Conservation (phyloP, 2,888 invertebrate genomes). For the Drosophila yooni region DNA sequence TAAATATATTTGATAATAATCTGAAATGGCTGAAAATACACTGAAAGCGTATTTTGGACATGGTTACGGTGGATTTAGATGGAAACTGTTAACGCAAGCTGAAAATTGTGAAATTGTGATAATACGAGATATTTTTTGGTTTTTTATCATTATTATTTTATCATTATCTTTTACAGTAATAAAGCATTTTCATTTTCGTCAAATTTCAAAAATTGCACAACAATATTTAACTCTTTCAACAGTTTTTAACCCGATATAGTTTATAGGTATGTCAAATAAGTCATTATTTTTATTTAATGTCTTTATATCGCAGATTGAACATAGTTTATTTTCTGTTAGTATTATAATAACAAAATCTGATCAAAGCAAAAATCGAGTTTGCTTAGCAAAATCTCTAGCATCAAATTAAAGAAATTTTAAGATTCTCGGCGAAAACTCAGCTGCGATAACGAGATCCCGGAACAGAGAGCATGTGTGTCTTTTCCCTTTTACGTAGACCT, state of each 20-base stretch:
- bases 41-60: neutral
- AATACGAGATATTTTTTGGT: neutral
- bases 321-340: neutral
- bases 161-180: neutral
- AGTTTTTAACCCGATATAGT: neutral
- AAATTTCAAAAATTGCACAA: fast-evolving
- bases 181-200: neutral
- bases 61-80: neutral
- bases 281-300: neutral
- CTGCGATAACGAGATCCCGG: slow-evolving; percentile 10
- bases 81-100: neutral
- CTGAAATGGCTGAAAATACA: neutral
- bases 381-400: slow-evolving; percentile 34
- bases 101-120: neutral
- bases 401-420: slow-evolving; percentile 21
- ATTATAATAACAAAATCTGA: neutral
- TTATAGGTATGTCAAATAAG: neutral
- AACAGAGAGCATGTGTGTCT: slow-evolving; percentile 84
- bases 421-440: slow-evolving; percentile 3
- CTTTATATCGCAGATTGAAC: neutral
- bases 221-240: neutral
- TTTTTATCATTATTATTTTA: neutral
- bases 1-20: neutral
- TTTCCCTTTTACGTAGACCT: slow-evolving; percentile 85
- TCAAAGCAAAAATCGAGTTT: slow-evolving; percentile 27